Percentiles rank a stretch among this genome's conserved stretches.
phyloP scores from a whole-genome alignment of 53 echinoderm and acorn worm species.

The Apostichopus leukothele region DNA sequence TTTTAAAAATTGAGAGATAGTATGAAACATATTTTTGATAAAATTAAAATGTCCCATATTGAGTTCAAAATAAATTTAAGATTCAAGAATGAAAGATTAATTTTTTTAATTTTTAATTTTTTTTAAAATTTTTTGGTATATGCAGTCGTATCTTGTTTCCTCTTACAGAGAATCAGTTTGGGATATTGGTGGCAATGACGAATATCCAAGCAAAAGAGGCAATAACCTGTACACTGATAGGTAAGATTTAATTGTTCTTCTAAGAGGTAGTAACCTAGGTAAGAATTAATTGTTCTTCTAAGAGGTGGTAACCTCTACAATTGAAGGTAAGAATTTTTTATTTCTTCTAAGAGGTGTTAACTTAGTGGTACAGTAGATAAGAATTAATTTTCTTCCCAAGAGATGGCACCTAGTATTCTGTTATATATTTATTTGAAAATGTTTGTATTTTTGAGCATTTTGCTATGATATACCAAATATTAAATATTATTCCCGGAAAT shows the following conservation, averaged over 20 bases:
- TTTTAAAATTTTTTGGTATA: no score
- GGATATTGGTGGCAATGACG: conserved; percentile 67
- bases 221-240: conserved; percentile 29
- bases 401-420: no score
- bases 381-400: background rate
- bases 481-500: background rate
- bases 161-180: conserved; percentile 71
- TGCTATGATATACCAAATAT: no score
- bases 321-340: background rate
- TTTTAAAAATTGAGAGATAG: no score
- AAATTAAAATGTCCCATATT: no score
- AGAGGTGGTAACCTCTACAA: background rate
- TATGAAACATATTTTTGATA: no score
- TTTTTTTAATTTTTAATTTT: no score
- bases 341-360: background rate
- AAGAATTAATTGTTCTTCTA: background rate
- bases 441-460: no score
- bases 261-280: background rate
- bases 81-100: no score
- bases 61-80: no score
- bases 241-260: no score
- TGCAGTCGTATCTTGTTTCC: background rate
- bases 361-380: conserved; percentile 22
- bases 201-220: conserved; percentile 48
- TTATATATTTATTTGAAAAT: no score